A percentile compares a stretch with the other conserved stretches of the same genome.
Conservation (phyloP, 2,797 vertebrate genomes). For the Synaphobranchus kaupii region DNA sequence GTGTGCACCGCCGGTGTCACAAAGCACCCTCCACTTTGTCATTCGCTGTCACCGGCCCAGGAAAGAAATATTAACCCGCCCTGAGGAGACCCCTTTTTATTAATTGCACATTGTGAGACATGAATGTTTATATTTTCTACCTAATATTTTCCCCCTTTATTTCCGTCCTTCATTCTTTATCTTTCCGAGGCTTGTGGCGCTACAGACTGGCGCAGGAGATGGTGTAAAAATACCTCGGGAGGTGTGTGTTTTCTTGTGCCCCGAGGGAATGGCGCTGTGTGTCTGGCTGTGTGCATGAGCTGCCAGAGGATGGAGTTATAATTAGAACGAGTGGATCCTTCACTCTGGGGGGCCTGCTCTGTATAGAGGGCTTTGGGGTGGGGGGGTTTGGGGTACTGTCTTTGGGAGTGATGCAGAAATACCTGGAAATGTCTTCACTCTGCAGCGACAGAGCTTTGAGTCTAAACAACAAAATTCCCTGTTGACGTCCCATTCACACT, state of each 20-base stretch:
- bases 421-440: constrained; percentile 34
- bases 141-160: background rate
- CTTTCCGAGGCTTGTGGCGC: background rate
- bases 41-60: background rate
- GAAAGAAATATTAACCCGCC: background rate
- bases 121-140: background rate
- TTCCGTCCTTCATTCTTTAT: background rate
- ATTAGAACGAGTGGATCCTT: constrained; percentile 16
- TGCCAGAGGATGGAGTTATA: constrained; percentile 17
- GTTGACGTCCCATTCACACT: background rate
- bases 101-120: background rate
- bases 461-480: background rate
- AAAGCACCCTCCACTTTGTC: background rate
- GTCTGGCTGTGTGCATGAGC: constrained; percentile 27
- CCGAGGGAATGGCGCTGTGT: constrained; percentile 34
- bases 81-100: background rate
- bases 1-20: background rate
- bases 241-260: constrained; percentile 31
- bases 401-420: constrained; percentile 36
- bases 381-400: constrained; percentile 35
- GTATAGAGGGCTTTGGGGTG: constrained; percentile 1
- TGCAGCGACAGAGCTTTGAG: background rate
- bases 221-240: constrained; percentile 33
- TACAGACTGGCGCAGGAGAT: constrained; percentile 5
- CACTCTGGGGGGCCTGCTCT: background rate